Evolutionary conservation across 2,888 invertebrate species (phyloP).

Genomic region (Cephonodes hylas): DNA sequence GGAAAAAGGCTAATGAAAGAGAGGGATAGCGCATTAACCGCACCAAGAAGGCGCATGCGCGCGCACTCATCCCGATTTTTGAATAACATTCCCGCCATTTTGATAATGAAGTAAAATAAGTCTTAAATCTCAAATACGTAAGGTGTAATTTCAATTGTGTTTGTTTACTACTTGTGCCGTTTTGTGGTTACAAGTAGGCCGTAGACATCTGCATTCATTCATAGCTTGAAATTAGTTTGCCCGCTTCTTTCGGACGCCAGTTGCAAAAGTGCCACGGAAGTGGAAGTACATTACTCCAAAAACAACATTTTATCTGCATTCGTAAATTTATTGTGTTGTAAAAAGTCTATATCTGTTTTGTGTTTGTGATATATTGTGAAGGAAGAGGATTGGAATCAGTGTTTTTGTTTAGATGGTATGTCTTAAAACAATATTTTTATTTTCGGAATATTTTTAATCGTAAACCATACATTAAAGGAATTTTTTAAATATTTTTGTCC

Average conservation of each 20-base stretch:
- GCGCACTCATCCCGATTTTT: slow-evolving; percentile 21
- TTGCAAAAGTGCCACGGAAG: not conserved
- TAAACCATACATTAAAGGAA: too few relatives aligned
- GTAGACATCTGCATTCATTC: slow-evolving; percentile 45
- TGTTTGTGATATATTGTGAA: slow-evolving; percentile 4
- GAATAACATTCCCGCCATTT: not conserved
- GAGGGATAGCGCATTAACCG: slow-evolving; percentile 40
- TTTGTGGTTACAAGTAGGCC: slow-evolving; percentile 13
- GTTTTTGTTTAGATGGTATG: not conserved
- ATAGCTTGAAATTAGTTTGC: slow-evolving; percentile 21
- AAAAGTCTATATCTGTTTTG: slow-evolving; percentile 19
- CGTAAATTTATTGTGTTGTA: slow-evolving; percentile 15
- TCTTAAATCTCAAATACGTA: fast-evolving
- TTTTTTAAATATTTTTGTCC: too few relatives aligned
- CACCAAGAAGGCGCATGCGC: slow-evolving; percentile 51
- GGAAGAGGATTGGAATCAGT: not conserved
- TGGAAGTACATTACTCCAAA: not conserved
- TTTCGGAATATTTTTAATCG: too few relatives aligned
- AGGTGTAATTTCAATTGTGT: slow-evolving; percentile 20
- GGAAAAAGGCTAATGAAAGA: slow-evolving; percentile 20
- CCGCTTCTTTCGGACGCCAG: slow-evolving; percentile 10
- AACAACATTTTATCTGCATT: not conserved
- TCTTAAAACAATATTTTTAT: not conserved
- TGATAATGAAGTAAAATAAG: not conserved
- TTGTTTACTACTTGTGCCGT: slow-evolving; percentile 7